Evolutionary conservation across 2,888 invertebrate genomes (phyloP).

Genomic region (Tetranychus piercei): DNA sequence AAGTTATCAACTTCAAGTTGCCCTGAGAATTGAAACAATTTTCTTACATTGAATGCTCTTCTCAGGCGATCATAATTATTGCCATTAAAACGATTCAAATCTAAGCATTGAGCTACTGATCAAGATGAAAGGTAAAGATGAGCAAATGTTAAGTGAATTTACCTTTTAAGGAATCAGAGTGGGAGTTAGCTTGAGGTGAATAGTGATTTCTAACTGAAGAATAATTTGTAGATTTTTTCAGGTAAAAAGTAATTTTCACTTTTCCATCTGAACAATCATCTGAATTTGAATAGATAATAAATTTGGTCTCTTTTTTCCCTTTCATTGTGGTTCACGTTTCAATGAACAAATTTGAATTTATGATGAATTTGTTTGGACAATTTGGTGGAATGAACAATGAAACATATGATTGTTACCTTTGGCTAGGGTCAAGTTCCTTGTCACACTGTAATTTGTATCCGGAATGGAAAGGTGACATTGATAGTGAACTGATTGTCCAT

Average conservation of each 20-base stretch:
- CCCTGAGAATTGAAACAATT: too few relatives aligned
- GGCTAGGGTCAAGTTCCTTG: constrained; percentile 15
- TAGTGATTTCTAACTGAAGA: neutral
- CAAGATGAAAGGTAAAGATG: neutral
- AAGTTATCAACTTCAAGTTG: too few relatives aligned
- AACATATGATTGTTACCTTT: constrained; percentile 16
- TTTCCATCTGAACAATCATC: too few relatives aligned
- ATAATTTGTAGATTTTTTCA: too few relatives aligned
- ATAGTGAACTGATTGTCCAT: constrained; percentile 16
- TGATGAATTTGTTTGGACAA: neutral
- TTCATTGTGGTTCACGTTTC: neutral
- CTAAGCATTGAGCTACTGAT: neutral
- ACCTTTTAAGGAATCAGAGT: neutral
- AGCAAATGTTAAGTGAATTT: neutral
- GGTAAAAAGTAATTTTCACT: too few relatives aligned
- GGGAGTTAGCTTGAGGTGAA: neutral
- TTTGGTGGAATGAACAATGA: neutral
- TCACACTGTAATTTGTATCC: constrained; percentile 16
- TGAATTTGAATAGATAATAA: neutral
- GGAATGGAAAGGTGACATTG: constrained; percentile 19
- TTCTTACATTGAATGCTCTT: too few relatives aligned
- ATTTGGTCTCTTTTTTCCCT: too few relatives aligned
- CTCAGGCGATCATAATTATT: neutral
- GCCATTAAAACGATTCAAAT: neutral
- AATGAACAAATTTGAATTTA: neutral